Conservation (phyloP, 2,888 invertebrate species). For the Amorpha juglandis region DNA sequence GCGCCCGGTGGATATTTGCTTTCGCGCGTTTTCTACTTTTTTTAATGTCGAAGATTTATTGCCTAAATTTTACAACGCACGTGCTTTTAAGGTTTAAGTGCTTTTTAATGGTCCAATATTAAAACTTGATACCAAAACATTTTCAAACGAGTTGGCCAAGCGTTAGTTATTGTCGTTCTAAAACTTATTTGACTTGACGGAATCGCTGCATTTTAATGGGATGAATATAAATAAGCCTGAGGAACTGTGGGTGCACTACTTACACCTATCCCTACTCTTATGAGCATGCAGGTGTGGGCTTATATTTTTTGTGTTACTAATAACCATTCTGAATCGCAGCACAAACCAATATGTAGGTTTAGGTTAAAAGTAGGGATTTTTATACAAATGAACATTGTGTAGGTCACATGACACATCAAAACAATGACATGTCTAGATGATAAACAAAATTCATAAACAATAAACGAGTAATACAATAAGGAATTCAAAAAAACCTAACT, state of each 20-base stretch:
- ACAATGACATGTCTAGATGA: neutral
- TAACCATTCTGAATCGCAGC: too few species aligned
- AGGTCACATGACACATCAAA: neutral
- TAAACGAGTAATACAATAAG: neutral
- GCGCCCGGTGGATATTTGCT: constrained; percentile 48
- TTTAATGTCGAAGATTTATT: constrained; percentile 56
- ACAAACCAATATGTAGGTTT: neutral
- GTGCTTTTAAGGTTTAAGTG: constrained; percentile 28
- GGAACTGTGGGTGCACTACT: too few species aligned
- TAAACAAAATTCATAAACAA: neutral
- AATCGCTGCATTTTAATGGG: too few species aligned
- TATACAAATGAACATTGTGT: neutral
- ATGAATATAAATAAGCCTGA: too few species aligned
- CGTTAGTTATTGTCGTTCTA: neutral
- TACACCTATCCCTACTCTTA: too few species aligned
- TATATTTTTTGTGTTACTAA: neutral
- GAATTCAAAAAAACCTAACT: neutral
- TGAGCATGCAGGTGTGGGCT: too few species aligned
- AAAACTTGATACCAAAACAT: neutral
- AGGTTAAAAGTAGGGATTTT: neutral
- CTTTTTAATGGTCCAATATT: constrained; percentile 37
- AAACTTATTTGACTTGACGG: too few species aligned
- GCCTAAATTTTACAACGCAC: constrained; percentile 44
- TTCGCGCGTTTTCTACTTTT: constrained; percentile 43
- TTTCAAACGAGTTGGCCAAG: neutral